phyloP scores from a whole-genome alignment of 2,113 vertebrate species.

The Bos indicus region DNA sequence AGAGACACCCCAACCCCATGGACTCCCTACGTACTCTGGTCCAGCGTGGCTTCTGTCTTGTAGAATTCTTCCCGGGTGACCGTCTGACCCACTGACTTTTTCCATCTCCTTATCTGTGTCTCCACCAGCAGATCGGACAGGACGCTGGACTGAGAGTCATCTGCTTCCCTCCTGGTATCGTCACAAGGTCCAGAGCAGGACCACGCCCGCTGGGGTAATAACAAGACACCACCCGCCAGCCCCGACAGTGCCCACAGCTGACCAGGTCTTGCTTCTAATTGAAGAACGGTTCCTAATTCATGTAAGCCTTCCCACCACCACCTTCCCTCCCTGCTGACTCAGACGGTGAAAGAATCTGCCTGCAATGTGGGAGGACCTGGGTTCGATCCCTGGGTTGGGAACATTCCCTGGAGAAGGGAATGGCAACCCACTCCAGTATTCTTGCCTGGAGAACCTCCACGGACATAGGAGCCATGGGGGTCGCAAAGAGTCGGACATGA shows the following conservation, averaged over 20 bases:
- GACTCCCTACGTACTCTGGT: rapidly evolving
- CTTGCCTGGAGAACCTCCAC: not conserved
- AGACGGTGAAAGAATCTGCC: not conserved
- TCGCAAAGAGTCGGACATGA: rapidly evolving
- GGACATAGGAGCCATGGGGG: not conserved
- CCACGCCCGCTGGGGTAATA: rapidly evolving
- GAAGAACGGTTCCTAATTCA: rapidly evolving
- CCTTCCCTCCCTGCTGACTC: not conserved
- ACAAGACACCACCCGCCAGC: rapidly evolving
- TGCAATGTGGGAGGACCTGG: not conserved
- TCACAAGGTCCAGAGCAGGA: not conserved
- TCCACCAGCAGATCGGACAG: rapidly evolving
- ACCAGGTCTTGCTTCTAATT: rapidly evolving
- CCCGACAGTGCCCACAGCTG: rapidly evolving
- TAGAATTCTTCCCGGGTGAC: rapidly evolving
- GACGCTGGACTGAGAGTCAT: not conserved
- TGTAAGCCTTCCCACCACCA: rapidly evolving
- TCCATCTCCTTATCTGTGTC: rapidly evolving
- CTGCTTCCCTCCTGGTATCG: not conserved
- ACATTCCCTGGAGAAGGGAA: not conserved
- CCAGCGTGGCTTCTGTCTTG: not conserved
- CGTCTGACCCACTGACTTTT: not conserved
- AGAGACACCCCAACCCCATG: rapidly evolving
- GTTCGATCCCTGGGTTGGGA: not conserved
- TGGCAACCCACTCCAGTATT: not conserved